Percentiles rank a stretch among this genome's conserved stretches.
These are phyloP conservation scores for Gallinago undulata DNA, from an alignment of 2,113 vertebrate species.

Conservation along the genomic window DNA sequence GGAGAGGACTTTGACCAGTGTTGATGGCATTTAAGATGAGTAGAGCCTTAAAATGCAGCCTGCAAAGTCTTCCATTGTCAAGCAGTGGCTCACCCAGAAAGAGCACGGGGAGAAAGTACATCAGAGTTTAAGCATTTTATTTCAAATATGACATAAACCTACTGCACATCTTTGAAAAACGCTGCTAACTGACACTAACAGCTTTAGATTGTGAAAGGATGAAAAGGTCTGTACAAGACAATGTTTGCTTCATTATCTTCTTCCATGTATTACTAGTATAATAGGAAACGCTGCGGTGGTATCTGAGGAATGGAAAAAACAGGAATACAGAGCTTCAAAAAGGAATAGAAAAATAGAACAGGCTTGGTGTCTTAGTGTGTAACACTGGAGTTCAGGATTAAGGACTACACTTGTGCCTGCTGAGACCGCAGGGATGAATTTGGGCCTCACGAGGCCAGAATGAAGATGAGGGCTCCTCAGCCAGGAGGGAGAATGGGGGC, in stretches of 20 bases:
- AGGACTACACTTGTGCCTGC: not conserved
- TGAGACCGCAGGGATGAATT: not conserved
- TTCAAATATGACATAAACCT: slow-evolving; percentile 52
- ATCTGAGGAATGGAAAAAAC: not conserved
- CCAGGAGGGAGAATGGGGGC: not conserved
- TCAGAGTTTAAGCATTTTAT: slow-evolving; percentile 34
- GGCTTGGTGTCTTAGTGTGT: not conserved
- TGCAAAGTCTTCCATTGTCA: not conserved
- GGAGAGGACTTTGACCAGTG: not conserved
- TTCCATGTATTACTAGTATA: slow-evolving; percentile 27
- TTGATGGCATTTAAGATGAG: slow-evolving; percentile 42
- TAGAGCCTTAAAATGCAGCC: slow-evolving; percentile 33
- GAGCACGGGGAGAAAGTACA: not conserved
- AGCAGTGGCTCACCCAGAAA: not conserved
- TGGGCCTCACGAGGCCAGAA: not conserved
- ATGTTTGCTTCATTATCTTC: slow-evolving; percentile 63
- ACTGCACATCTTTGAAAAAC: slow-evolving; percentile 46
- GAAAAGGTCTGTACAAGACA: slow-evolving; percentile 53
- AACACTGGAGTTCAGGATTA: not conserved
- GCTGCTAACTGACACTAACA: slow-evolving; percentile 56
- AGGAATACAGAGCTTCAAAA: not conserved
- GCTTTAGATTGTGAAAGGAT: slow-evolving; percentile 55
- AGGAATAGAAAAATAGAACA: not conserved
- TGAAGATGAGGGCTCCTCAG: not conserved
- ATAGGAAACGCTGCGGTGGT: not conserved